Evolutionary conservation across 2,797 vertebrate species (phyloP).

Genomic region (Perodicticus potto): DNA sequence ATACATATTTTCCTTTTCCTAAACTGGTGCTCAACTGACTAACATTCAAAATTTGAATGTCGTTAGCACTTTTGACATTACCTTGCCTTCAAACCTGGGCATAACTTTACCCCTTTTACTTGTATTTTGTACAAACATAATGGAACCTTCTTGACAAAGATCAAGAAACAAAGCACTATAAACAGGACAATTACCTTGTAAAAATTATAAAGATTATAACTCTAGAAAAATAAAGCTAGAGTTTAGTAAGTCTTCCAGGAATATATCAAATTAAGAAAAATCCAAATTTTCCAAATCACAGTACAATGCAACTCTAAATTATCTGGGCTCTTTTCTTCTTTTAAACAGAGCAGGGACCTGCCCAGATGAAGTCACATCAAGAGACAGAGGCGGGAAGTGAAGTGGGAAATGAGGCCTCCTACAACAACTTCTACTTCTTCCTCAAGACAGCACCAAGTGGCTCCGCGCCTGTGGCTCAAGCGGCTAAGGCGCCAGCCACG

Average conservation of each 20-base stretch:
- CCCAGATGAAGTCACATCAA: not conserved
- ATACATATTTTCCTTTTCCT: not conserved
- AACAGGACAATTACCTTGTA: not conserved
- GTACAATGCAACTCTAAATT: conserved; percentile 1
- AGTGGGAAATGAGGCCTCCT: not conserved
- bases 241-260: not conserved
- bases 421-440: not conserved
- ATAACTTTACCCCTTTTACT: conserved; percentile 25
- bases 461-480: too few species aligned
- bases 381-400: not conserved
- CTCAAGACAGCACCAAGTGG: not conserved
- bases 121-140: conserved; percentile 36
- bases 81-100: conserved; percentile 49
- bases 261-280: conserved; percentile 45
- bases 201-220: conserved; percentile 11
- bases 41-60: not conserved
- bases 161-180: not conserved
- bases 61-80: not conserved
- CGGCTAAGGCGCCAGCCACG: too few species aligned
- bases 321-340: not conserved
- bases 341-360: not conserved
- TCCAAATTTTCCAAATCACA: conserved; percentile 20
- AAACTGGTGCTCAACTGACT: not conserved
- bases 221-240: not conserved
- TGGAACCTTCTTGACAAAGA: not conserved